phyloP scores from a whole-genome alignment of 2,888 invertebrate species.

The Labia minor region DNA sequence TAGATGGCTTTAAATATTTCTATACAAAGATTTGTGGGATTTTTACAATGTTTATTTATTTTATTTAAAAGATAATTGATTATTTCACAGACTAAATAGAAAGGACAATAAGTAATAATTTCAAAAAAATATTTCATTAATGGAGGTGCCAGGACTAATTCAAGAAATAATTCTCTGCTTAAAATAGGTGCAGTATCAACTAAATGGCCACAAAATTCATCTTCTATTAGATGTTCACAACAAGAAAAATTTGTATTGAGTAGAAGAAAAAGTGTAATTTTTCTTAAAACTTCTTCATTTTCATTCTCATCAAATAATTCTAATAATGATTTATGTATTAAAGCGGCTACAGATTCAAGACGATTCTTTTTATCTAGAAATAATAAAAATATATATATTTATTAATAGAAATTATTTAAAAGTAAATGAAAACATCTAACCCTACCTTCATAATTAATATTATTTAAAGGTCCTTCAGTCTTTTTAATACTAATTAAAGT shows the following conservation, averaged over 20 bases:
- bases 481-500: neutral
- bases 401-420: too few relatives aligned
- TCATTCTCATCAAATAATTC: neutral
- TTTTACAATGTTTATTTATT: constrained; percentile 1
- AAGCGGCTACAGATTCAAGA: neutral
- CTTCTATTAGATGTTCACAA: constrained; percentile 17
- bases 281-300: constrained; percentile 16
- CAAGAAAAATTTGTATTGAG: constrained; percentile 18
- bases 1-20: constrained; percentile 18
- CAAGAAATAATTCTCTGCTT: constrained; percentile 19
- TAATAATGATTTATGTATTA: neutral
- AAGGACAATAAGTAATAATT: constrained; percentile 20
- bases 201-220: constrained; percentile 20
- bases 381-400: neutral
- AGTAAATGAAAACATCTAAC: too few relatives aligned
- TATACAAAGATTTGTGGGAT: neutral
- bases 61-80: constrained; percentile 5
- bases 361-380: neutral
- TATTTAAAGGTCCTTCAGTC: neutral
- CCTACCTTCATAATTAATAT: neutral
- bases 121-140: constrained; percentile 21
- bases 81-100: constrained; percentile 20
- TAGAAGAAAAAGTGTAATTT: constrained; percentile 20
- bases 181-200: constrained; percentile 19
- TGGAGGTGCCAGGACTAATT: constrained; percentile 16